Evolutionary conservation across 2,113 vertebrate species (phyloP), one percentile per base, ranked within the genome.

Genomic region (Piprites chloris): DNA sequence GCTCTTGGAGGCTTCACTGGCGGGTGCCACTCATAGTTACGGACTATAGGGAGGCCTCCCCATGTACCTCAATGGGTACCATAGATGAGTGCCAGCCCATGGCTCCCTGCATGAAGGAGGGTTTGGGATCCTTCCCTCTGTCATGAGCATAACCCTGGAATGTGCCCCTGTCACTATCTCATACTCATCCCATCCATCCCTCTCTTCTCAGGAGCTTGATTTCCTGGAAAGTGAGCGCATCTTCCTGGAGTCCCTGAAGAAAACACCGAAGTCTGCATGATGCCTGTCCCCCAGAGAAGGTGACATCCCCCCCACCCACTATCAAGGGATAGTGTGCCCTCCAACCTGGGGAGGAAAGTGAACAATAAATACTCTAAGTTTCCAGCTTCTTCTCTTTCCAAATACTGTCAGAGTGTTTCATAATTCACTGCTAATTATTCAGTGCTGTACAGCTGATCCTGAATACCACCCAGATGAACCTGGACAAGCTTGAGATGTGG

Each of bases 261-360:
- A 73, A 73, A 17, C 39, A 4, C 9, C 50, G 22, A 23, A 55
- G 12, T 27, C 37, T n/a, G 32, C 52, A 20, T 73, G 53, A 35
- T 20, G 11, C 23, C 52, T 32, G 14, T 44, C 53, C 12, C 3
- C 33, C 27, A 7, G 35, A 41, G 17, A 6, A 67, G 10, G 7
- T 50, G 16, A 21, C 32, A 50, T 35, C 16, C 18, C 35, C 35
- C 18, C n/a, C 30, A 41, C 1, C 0, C 0, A 0, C 7, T 55
- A 33, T 17, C 26, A 39, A 74, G 17, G 12, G 32, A 44, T 33
- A 23, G 18, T 73, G 39, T 56, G 23, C 30, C 23, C 39, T 58
- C 41, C 24, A 16, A 16, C 33, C 14, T 22, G 33, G 53, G 18
- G 13, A 58, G 42, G 4, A 74, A 44, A 44, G 13, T 27, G 15